Evolutionary conservation across 2,113 vertebrate genomes (phyloP).

Genomic region (Orycteropus afer): DNA sequence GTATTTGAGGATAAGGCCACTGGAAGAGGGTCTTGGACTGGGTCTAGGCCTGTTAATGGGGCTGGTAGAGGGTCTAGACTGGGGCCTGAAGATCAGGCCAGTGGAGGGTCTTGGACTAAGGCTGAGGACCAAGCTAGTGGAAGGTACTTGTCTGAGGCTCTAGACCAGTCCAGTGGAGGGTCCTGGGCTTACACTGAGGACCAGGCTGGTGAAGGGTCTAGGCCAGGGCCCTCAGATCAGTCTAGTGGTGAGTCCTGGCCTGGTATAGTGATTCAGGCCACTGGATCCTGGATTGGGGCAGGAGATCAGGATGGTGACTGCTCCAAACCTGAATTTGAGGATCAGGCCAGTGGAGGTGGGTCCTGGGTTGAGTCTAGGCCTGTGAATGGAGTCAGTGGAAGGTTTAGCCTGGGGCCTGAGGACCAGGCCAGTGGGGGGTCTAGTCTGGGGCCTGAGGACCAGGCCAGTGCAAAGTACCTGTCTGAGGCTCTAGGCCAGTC

Average conservation of each 20-base stretch:
- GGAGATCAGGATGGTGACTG: conserved; percentile 7
- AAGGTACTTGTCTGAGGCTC: conserved; percentile 41
- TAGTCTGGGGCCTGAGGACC: not conserved
- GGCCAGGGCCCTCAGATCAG: conserved; percentile 45
- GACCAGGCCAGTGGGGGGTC: conserved; percentile 38
- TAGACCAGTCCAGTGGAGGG: not conserved
- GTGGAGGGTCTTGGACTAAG: not conserved
- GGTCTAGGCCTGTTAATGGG: conserved; percentile 1
- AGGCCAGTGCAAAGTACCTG: conserved; percentile 54
- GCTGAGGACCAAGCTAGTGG: conserved; percentile 14
- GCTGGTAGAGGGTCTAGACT: not conserved
- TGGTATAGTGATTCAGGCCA: conserved; percentile 38
- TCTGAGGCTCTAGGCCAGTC: conserved; percentile 47
- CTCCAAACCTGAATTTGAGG: conserved; percentile 62
- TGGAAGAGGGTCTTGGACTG: conserved; percentile 14
- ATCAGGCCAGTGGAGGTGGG: not conserved
- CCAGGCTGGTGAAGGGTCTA: not conserved
- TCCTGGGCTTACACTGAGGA: not conserved
- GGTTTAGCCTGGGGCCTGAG: conserved; percentile 29
- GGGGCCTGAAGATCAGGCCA: not conserved
- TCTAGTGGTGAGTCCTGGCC: conserved; percentile 38
- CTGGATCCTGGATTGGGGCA: conserved; percentile 54
- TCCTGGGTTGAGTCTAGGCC: conserved; percentile 53
- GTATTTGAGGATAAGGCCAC: conserved; percentile 40
- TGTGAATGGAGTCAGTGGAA: conserved; percentile 50